Base-by-base conservation (phyloP, 2,797 vertebrate genomes). In the Cygnus olor region DNA sequence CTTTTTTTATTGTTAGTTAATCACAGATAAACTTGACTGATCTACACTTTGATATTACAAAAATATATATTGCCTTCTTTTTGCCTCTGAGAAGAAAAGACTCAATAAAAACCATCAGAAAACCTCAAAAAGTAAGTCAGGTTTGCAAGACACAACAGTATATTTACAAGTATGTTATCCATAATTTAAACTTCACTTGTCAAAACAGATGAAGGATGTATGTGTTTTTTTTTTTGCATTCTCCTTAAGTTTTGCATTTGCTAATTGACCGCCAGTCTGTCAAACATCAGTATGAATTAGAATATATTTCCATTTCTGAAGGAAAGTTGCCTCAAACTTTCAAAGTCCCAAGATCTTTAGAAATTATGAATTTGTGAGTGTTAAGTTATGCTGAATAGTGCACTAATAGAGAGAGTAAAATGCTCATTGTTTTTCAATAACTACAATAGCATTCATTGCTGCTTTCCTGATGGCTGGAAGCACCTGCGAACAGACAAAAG, bases 161-260 rank as follows among this genome's bases (percentile, higher is more conserved):
- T 86, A 70, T 80, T 94, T 92, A 95, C 80, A 87, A 69, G 72
- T 15, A 80, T 82, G 45, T 81, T 87, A 95, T 86, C 84, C 91
- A 85, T 94, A 94, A 92, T 94, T 90, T 89, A 92, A 81, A 65
- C 25, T 85, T 90, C 44, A 54, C 36, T 70, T 95, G 87, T 95
- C 89, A 91, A 91, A 83, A 45, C 3, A 68, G 56, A 44, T 88
- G 27, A 82, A 68, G 40, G 45, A 49, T 72, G 34, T 88, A 42
- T 57, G 21, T 13, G 36, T 76, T 22, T 45, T 78, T 34, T 38
- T 45, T 51, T 51, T 51, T 83, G 51, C 34, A 42, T 77, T 91
- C 65, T 77, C 54, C 68, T 79, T 47, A 49, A 16, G 16, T 44
- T 13, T 58, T 79, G 13, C 21, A 5, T 77, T 89, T 86, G 27